Base-by-base conservation (phyloP, 2,113 vertebrate species). In the Saguinus imperator region DNA sequence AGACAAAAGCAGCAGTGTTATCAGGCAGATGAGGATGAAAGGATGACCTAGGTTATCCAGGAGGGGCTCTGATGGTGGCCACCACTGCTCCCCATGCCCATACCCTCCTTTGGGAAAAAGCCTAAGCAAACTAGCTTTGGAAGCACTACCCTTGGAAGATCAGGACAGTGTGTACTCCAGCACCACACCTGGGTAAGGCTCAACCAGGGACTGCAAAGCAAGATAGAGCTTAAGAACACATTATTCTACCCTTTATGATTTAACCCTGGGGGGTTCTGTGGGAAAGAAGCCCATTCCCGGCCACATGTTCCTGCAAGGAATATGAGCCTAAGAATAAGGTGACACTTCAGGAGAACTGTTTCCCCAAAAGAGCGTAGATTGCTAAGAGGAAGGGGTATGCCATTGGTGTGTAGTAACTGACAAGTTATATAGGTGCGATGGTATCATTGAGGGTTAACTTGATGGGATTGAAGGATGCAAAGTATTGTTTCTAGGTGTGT, bases 261-360 rank as follows among this genome's bases (percentile, higher is more conserved):
- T 27, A 21, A 20, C 25, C 73, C 16, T 14, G 25, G 40, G 40
- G 2, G 0, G 4, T 43, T 75, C 11, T 21, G 23, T 0, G 14
- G 43, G 16, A 32, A 79, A 48, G 29, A 2, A 79, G 32, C 18
- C 20, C 5, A 6, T 35, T n/a, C 48, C 4, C 35, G 4, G 17
- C 48, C 32, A 52, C 32, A 18, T 50, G 27, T 52, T 48, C 8
- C 48, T 52, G 32, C 9, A 10, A 52, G 48, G 48, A 50, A 35
- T 13, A 10, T 3, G 10, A 80, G 48, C 48, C 10, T 45, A 45
- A 76, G 48, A 10, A 55, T 35, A 52, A 35, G 17, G 32, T n/a
- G 18, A 27, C 9, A n/a, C n/a, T 37, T 72, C 35, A 11, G 16
- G 16, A 70, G 70, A 23, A 21, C 18, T 37, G 70, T 72, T 66